Evolutionary conservation across 1,140 invertebrate species (phyloP).

Genomic region (Cryptotermes secundus): DNA sequence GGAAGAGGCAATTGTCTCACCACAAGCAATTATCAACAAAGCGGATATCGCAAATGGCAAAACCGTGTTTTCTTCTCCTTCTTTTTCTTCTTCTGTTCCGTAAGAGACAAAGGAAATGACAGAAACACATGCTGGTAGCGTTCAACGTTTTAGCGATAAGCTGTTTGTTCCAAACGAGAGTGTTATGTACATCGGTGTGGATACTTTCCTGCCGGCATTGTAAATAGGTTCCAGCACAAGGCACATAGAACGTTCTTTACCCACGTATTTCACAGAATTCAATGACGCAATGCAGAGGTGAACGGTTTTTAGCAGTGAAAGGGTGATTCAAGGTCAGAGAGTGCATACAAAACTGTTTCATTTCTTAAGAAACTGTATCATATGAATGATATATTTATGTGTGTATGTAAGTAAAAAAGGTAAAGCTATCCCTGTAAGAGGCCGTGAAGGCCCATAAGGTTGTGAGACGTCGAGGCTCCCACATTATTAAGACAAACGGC

Average conservation of each 20-base stretch:
- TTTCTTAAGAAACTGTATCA: neutral
- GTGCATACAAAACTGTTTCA: neutral
- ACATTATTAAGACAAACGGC: too few relatives aligned
- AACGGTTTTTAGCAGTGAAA: neutral
- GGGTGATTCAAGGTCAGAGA: neutral
- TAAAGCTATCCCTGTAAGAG: too few relatives aligned
- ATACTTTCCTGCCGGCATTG: neutral
- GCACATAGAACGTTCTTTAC: neutral
- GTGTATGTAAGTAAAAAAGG: too few relatives aligned
- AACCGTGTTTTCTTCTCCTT: neutral
- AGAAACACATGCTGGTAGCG: neutral
- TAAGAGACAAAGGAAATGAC: neutral
- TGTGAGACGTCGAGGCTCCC: too few relatives aligned
- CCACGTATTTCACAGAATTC: neutral
- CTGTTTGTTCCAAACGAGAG: neutral
- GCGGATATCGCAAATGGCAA: constrained; percentile 1
- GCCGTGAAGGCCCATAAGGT: too few relatives aligned
- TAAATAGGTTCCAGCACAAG: neutral
- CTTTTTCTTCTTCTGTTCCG: neutral
- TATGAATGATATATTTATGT: too few relatives aligned
- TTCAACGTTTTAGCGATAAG: neutral
- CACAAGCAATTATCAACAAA: constrained; percentile 13
- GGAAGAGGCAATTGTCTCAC: neutral
- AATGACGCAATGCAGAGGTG: neutral
- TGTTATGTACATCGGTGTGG: neutral